phyloP scores from a whole-genome alignment of 2,797 vertebrate genomes.

The Harpagifer antarcticus region DNA sequence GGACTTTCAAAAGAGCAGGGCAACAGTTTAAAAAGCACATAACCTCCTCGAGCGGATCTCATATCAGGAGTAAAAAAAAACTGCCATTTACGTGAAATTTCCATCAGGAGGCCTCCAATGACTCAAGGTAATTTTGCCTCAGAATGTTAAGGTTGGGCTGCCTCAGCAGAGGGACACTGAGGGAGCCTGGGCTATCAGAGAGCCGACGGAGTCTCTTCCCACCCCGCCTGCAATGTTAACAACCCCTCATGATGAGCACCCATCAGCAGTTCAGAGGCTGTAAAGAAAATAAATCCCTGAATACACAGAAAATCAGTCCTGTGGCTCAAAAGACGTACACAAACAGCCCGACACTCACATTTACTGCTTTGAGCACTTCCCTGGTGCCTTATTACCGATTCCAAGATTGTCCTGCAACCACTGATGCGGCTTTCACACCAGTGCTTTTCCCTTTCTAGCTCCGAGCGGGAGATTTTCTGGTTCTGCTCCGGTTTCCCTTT shows the following conservation, averaged over 20 bases:
- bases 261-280: constrained; percentile 34
- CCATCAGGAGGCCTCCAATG: constrained; percentile 14
- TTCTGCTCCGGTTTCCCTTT: too few relatives aligned
- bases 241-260: constrained; percentile 14
- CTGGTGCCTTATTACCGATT: background rate
- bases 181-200: constrained; percentile 17
- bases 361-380: background rate
- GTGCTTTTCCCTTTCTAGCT: too few relatives aligned
- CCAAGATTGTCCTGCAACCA: background rate
- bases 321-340: background rate
- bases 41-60: background rate
- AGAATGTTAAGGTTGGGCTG: constrained; percentile 1
- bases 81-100: background rate
- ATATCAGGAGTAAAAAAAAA: background rate
- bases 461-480: too few relatives aligned
- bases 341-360: background rate
- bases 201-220: constrained; percentile 15
- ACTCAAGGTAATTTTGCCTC: constrained; percentile 26
- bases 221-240: constrained; percentile 36
- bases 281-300: constrained; percentile 8
- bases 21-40: constrained; percentile 1
- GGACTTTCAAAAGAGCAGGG: background rate
- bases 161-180: constrained; percentile 11
- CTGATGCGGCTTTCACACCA: too few relatives aligned
- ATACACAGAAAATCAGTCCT: constrained; percentile 14